A percentile compares a stretch with the other conserved stretches of the same genome.
phyloP scores from a whole-genome alignment of 2,113 vertebrate species.

The Cyanoliseus patagonus region DNA sequence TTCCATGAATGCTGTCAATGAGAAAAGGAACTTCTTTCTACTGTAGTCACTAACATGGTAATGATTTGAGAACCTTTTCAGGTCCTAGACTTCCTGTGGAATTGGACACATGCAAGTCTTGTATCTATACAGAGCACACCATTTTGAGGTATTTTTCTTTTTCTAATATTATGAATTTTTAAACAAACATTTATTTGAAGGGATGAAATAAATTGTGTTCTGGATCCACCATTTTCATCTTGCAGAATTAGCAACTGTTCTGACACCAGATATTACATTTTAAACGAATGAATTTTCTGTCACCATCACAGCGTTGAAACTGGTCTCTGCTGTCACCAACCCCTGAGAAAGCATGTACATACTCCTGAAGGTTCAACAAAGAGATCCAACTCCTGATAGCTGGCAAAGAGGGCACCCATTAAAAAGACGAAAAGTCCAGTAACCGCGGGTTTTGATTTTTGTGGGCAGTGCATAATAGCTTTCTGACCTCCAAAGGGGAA shows the following conservation, averaged over 20 bases:
- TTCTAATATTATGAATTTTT: neutral
- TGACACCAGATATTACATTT: neutral
- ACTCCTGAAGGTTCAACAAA: neutral
- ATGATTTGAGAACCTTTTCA: neutral
- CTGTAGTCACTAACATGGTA: neutral
- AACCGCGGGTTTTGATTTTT: neutral
- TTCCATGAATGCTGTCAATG: rapidly evolving
- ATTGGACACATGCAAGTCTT: neutral
- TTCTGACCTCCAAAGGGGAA: slow-evolving; percentile 23
- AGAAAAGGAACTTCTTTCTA: neutral
- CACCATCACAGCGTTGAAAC: neutral
- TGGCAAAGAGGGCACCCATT: neutral
- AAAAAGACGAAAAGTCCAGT: neutral
- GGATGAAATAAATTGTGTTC: neutral
- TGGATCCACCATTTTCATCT: neutral
- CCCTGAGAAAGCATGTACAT: neutral
- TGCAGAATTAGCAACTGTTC: neutral
- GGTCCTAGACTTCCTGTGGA: neutral
- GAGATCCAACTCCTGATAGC: neutral
- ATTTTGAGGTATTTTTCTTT: neutral
- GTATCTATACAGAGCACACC: neutral
- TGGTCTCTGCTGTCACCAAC: neutral
- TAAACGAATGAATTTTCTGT: neutral
- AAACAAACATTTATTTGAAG: neutral
- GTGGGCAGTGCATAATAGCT: neutral